Evolutionary conservation across 2,797 vertebrate species (phyloP), one percentile per base, ranked within the genome.

Genomic region (Mionectes olivaceus): DNA sequence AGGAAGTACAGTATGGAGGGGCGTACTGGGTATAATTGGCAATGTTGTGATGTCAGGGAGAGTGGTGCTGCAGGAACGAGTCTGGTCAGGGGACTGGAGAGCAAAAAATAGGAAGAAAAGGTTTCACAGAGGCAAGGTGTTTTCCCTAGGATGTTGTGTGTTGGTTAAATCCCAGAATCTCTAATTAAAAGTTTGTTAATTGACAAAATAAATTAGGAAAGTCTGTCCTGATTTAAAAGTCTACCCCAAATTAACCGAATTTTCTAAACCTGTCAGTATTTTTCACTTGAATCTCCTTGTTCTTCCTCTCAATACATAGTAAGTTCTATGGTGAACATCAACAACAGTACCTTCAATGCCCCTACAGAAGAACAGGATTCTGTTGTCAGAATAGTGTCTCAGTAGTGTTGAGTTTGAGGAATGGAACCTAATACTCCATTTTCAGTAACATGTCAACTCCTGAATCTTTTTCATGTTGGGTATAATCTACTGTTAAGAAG

Each of bases 31-130:
- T 7, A 17, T 23, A 53, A 85, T 0, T 19, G 33, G 32, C 41
- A 85, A 57, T 7, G 28, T 32, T 90, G 69, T 56, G 17, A 24
- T 16, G 9, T 10, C 3, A 14, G 5, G 5, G 6, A 12, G 5
- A 32, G 7, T 6, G 2, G 2, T 6, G 35, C 25, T 65, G n/a
- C 28, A 77, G 65, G 18, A 89, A 44, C 24, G 8, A 74, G 24
- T 10, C 4, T 19, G 5, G 50, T 1, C 1, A 63, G 6, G 16
- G 2, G 8, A 77, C 0, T n/a, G 15, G 10, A 70, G n/a, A 80
- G 47, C 7, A 35, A 35, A 35, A 41, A 85, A 50, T 25, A 33
- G 7, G 8, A 3, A 53, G 16, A 56, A 65, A 55, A 69, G 14
- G 8, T 57, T 71, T 69, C 52, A 75, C 5, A 76, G 25, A 82